These are phyloP conservation scores for Aphelenchoides bicaudatus DNA, from an alignment of 2,888 invertebrate genomes.

Conservation along the genomic window DNA sequence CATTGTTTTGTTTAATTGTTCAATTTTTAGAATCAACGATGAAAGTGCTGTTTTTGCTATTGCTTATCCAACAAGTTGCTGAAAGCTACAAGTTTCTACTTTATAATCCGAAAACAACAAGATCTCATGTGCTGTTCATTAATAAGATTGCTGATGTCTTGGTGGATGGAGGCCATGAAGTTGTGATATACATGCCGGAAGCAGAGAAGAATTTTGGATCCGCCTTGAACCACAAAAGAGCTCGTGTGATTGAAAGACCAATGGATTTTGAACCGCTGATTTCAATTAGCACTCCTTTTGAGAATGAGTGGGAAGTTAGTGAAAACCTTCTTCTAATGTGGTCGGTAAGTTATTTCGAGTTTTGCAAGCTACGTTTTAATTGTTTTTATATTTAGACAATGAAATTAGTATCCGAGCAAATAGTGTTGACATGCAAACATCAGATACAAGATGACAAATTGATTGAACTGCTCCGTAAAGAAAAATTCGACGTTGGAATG, in stretches of 20 bases:
- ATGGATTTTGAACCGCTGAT: slow-evolving; percentile 1
- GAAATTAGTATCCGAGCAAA: not conserved
- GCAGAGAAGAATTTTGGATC: not conserved
- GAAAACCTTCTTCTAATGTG: too few relatives aligned
- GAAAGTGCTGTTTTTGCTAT: not conserved
- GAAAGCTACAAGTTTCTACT: not conserved
- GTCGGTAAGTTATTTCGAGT: too few relatives aligned
- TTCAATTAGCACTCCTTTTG: not conserved
- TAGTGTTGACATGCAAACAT: not conserved
- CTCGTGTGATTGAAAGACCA: not conserved
- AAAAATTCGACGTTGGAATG: slow-evolving; percentile 16
- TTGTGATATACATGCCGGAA: slow-evolving; percentile 7
- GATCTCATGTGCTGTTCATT: slow-evolving; percentile 1
- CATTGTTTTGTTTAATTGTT: too few relatives aligned
- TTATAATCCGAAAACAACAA: not conserved
- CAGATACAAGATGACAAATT: slow-evolving; percentile 13
- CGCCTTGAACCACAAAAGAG: not conserved
- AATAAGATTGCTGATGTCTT: not conserved
- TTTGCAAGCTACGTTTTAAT: too few relatives aligned
- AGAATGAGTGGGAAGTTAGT: slow-evolving; percentile 7
- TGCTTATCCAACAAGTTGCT: slow-evolving; percentile 1
- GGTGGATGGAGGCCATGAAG: slow-evolving; percentile 13
- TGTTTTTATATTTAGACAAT: slow-evolving; percentile 1
- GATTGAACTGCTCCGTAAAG: not conserved
- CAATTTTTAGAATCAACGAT: too few relatives aligned